phyloP scores from a whole-genome alignment of 2,113 vertebrate genomes.

The Nerophis ophidion region DNA sequence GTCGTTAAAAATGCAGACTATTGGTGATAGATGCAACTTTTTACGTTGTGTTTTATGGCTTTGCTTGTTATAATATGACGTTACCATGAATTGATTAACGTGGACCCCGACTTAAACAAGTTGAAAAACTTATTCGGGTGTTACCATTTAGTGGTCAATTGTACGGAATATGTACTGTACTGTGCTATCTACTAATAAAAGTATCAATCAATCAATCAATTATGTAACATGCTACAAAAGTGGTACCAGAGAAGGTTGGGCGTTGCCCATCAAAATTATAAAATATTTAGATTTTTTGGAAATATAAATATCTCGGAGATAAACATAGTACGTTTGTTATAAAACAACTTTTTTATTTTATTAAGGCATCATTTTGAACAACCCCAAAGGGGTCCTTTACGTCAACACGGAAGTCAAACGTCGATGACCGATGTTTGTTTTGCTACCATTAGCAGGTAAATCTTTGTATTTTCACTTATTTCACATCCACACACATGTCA shows the following conservation, averaged over 20 bases:
- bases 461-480: not conserved
- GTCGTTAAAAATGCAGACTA: not conserved
- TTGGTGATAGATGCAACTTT: not conserved
- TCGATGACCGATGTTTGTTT: slow-evolving; percentile 64
- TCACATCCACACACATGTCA: not conserved
- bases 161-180: no score
- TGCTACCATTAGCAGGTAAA: slow-evolving; percentile 62
- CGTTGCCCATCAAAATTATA: not conserved
- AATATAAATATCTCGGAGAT: not conserved
- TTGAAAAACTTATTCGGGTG: no score
- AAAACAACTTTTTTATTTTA: not conserved
- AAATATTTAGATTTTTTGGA: not conserved
- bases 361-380: slow-evolving; percentile 31
- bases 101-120: no score
- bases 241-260: not conserved
- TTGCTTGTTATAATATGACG: not conserved
- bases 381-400: slow-evolving; percentile 39
- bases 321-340: not conserved
- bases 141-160: no score
- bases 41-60: not conserved
- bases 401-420: slow-evolving; percentile 49
- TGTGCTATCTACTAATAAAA: no score
- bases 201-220: no score
- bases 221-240: no score
- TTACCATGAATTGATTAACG: no score